A percentile compares a stretch with the other conserved stretches of the same genome.
These are phyloP conservation scores for Cataglyphis albicans DNA, from an alignment of 2,888 invertebrate species.

Conservation along the genomic window DNA sequence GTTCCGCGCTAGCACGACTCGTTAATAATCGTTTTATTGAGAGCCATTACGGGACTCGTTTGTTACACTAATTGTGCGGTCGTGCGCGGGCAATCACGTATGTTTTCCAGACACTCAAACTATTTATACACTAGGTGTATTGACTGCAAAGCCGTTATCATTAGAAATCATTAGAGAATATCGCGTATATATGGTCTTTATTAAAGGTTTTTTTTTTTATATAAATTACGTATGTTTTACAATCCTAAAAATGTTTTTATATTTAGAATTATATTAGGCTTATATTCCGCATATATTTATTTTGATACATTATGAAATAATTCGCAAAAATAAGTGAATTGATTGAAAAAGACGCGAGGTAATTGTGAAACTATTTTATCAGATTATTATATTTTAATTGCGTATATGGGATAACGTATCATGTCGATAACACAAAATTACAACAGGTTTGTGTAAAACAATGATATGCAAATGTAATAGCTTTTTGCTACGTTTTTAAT, in stretches of 20 bases:
- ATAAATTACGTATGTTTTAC: neutral
- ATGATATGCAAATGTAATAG: neutral
- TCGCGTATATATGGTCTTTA: neutral
- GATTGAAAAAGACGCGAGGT: neutral
- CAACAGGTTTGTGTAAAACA: neutral
- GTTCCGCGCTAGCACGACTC: neutral
- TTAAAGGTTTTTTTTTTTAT: neutral
- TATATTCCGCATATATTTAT: neutral
- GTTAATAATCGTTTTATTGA: constrained; percentile 45
- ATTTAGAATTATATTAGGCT: neutral
- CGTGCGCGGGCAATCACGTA: constrained; percentile 17
- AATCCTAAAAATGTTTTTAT: neutral
- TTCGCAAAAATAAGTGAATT: neutral
- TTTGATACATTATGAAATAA: neutral
- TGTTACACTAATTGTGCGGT: constrained; percentile 41
- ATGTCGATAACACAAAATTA: neutral
- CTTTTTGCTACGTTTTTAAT: neutral
- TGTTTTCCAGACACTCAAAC: constrained; percentile 10
- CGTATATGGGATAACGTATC: neutral
- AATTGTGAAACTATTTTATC: neutral
- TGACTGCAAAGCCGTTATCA: neutral
- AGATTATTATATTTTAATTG: constrained; percentile 9
- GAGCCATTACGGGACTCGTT: constrained; percentile 28
- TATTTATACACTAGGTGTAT: neutral
- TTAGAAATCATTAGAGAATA: constrained; percentile 6